Conservation (phyloP, 2,888 invertebrate species). For the Acronicta leporina region DNA sequence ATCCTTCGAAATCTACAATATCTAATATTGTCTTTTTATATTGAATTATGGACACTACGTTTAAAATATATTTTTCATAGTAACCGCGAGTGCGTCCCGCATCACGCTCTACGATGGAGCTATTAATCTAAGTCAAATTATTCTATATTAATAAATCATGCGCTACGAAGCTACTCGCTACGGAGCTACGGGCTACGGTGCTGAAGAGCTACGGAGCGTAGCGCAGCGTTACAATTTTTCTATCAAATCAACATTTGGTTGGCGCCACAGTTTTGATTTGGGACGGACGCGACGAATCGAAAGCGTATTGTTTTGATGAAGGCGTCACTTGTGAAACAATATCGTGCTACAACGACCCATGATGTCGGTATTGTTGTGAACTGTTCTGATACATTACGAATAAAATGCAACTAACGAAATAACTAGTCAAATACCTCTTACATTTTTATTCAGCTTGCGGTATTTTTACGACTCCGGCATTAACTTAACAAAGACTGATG, state of each 20-base stretch:
- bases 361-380: neutral
- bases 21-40: no score
- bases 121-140: slow-evolving; percentile 78
- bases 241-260: slow-evolving; percentile 9
- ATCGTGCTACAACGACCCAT: neutral
- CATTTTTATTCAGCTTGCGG: no score
- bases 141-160: slow-evolving; percentile 74
- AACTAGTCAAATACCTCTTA: no score
- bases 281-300: slow-evolving; percentile 4
- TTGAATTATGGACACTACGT: no score
- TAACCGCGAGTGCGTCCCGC: slow-evolving; percentile 32
- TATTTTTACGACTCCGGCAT: no score
- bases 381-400: no score
- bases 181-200: slow-evolving; percentile 30
- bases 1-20: no score
- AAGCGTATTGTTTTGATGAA: slow-evolving; percentile 7
- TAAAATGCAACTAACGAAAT: no score
- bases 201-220: slow-evolving; percentile 28
- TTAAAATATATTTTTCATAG: slow-evolving; percentile 1
- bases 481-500: no score
- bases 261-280: slow-evolving; percentile 16
- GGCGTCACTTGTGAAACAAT: neutral
- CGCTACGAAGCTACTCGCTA: slow-evolving; percentile 33
- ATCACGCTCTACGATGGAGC: slow-evolving; percentile 39
- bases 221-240: slow-evolving; percentile 9